Conservation (phyloP, 2,797 vertebrate species). For the Alauda arvensis region DNA sequence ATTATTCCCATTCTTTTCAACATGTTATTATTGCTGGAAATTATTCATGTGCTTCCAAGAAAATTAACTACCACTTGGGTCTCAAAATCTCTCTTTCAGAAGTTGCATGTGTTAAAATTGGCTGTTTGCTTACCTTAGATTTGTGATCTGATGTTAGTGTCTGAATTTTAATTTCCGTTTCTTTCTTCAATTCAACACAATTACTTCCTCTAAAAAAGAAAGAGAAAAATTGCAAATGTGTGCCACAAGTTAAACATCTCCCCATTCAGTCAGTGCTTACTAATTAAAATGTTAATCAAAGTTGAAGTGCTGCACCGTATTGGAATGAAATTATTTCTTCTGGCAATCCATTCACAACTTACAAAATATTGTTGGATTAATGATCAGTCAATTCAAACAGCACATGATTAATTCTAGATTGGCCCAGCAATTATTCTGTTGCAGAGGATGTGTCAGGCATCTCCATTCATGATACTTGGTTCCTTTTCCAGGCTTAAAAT, state of each 20-base stretch:
- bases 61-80: conserved; percentile 13
- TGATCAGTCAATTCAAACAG: conserved; percentile 60
- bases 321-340: conserved; percentile 53
- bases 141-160: conserved; percentile 89
- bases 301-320: conserved; percentile 1
- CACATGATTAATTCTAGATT: conserved; percentile 45
- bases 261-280: conserved; percentile 36
- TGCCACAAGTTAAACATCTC: conserved; percentile 63
- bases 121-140: conserved; percentile 86
- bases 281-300: conserved; percentile 66
- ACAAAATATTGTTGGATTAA: conserved; percentile 54
- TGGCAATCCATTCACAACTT: conserved; percentile 59
- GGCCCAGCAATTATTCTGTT: conserved; percentile 54
- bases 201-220: conserved; percentile 87
- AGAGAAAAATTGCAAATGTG: conserved; percentile 50
- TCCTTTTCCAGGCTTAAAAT: conserved; percentile 39
- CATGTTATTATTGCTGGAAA: conserved; percentile 25
- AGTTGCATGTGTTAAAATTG: conserved; percentile 1
- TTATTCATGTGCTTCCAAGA: conserved; percentile 40
- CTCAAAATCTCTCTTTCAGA: conserved; percentile 7
- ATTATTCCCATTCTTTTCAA: conserved; percentile 47
- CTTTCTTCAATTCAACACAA: conserved; percentile 96
- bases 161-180: conserved; percentile 95
- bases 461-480: conserved; percentile 50
- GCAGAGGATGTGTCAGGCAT: conserved; percentile 24